Base-by-base conservation (phyloP, 1,140 invertebrate species). In the Vollenhovia emeryi region DNA sequence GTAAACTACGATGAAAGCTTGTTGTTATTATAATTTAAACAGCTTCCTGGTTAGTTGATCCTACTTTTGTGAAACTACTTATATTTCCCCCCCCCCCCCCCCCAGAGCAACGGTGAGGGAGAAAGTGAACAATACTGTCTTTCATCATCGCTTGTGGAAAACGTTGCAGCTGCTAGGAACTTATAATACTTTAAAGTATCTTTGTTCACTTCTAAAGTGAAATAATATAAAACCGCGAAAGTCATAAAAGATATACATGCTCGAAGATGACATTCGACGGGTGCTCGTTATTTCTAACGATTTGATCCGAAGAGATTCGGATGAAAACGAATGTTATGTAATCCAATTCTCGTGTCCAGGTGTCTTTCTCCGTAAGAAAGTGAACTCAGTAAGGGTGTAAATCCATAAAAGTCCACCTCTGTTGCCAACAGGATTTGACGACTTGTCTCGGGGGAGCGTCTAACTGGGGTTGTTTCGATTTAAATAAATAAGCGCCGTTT, bases 401-500 rank as follows among this genome's bases (percentile, higher is more conserved):
- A 86, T 87, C 86, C 50, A 85, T 66, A 48, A 79, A 64, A 68
- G 83, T 83, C 33, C 50, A 76, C 21, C n/a, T 64, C 52, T 62
- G 48, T 48, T 57, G 21, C 13, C 43, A 71, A 40, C 48, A 27
- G 36, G 60, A 43, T 69, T 74, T 52, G n/a, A 66, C 50, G 21
- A 69, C 40, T 30, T 48, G 76, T 15, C 48, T 74, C 24, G 5
- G 21, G 24, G 21, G 55, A 57, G 33, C n/a, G n/a, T 52, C 15
- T 40, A 30, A 21, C 0, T 24, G 8, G 3, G 11, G 43, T 43
- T 80, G 66, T 86, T 87, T 74, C 48, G 57, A 82, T 87, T 82
- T 75, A 84, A 88, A 89, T 87, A 74, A 89, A 75, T 62, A 66
- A 55, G 69, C 45, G 40, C 24, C 21, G 11, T 66, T 66, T 66